These are phyloP conservation scores for Phania funesta DNA, from an alignment of 2,888 invertebrate genomes.

Conservation along the genomic window DNA sequence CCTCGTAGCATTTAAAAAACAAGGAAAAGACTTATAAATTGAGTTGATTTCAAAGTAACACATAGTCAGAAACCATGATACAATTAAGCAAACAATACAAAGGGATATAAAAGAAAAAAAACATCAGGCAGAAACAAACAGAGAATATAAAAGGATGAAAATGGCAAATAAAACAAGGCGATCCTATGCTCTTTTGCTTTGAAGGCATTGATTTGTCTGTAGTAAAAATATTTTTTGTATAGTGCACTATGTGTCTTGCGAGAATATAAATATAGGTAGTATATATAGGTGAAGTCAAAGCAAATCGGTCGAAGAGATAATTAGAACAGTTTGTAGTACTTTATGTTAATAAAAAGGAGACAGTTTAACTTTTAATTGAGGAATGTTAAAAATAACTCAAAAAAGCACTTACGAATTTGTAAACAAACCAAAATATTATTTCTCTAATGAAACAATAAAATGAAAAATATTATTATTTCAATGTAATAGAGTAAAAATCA, in stretches of 20 bases:
- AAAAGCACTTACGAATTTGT: too few species aligned
- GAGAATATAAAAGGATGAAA: background rate
- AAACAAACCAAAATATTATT: too few species aligned
- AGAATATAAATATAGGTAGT: too few species aligned
- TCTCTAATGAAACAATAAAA: too few species aligned
- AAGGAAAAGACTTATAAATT: slow-evolving; percentile 8
- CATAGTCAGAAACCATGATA: background rate
- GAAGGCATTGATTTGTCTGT: background rate
- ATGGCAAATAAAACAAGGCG: background rate
- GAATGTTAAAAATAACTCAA: too few species aligned
- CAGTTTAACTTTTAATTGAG: too few species aligned
- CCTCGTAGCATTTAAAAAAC: background rate
- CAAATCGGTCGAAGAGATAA: too few species aligned
- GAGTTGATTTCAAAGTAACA: slow-evolving; percentile 17
- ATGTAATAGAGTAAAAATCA: too few species aligned
- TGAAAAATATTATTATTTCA: too few species aligned
- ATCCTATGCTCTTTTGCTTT: slow-evolving; percentile 30
- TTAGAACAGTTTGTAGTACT: too few species aligned
- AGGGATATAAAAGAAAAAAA: background rate
- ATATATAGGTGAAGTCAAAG: too few species aligned
- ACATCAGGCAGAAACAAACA: background rate
- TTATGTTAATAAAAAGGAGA: too few species aligned
- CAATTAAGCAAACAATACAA: background rate
- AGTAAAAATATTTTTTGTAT: background rate
- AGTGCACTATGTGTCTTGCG: background rate